Evolutionary conservation across 23 tunicate genomes (phyloP), one percentile per base, ranked within the genome.

Genomic region (Styela plicata): DNA sequence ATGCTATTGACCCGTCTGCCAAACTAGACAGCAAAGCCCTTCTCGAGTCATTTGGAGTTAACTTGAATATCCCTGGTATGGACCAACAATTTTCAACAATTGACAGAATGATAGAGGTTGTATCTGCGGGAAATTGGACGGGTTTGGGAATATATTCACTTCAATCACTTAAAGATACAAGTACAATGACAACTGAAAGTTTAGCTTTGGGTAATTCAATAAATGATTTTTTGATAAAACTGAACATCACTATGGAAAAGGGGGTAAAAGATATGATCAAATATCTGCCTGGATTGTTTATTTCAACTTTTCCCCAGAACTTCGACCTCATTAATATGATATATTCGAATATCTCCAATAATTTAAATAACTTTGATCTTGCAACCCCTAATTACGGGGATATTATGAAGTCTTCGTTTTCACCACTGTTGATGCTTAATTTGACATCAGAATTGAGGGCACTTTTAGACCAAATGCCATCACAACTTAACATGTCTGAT

Each of bases 1-100:
- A 32, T 21, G 34, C 23, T 19, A 26, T 30, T 3, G 36, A 71
- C 20, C 77, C 23, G 5, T 3, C 34, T 16, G 34, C 24, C 17
- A 34, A 27, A 32, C 24, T 29, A 30, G 17, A 71, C 17, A 71
- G 17, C 3, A 34, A 31, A 30, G 13, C 36, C 5, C 32, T 71
- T 71, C 37, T 71, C 20, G 35, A 71, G 23, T 71, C 77, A 3
- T 71, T 71, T 71, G 36, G 36, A 2, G 24, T 71, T 13, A 71
- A 71, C 17, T 3, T 30, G 13, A 29, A 34, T 27, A 18, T 28
- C 3, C 36, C 77, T 30, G 77, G 36, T 26, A 21, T 71, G 37
- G 36, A 71, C 16, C 24, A 21, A 22, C 17, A 3, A 3, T 33
- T 71, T 31, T 28, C 77, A 21, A 34, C 34, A 26, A 33, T 71